These are phyloP conservation scores for Botrylloides violaceus DNA, from an alignment of 23 tunicate genomes.

Conservation along the genomic window DNA sequence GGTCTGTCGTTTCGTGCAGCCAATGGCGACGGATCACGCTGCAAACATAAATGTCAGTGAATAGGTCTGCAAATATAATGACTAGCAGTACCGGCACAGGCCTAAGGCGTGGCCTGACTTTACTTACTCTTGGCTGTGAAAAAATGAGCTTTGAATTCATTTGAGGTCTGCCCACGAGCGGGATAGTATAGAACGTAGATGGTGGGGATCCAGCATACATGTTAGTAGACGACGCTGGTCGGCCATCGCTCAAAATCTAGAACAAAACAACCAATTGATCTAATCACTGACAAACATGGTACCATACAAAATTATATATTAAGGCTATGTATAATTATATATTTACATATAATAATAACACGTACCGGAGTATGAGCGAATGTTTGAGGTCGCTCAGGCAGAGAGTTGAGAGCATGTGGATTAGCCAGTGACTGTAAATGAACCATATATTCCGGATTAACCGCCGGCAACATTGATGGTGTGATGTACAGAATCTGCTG, in stretches of 20 bases:
- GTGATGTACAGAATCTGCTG: neutral
- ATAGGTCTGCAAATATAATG: neutral
- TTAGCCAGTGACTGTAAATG: slow-evolving; percentile 9
- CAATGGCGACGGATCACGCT: slow-evolving; percentile 37
- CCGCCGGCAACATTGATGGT: slow-evolving; percentile 7
- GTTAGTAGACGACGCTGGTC: neutral
- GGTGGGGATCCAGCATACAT: slow-evolving; percentile 7
- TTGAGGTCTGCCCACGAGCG: slow-evolving; percentile 1
- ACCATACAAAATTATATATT: too few relatives aligned
- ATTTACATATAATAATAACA: too few relatives aligned
- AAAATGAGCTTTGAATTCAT: neutral
- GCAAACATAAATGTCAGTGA: neutral
- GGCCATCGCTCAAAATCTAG: neutral
- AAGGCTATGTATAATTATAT: too few relatives aligned
- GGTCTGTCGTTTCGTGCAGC: slow-evolving; percentile 15
- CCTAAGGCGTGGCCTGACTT: neutral
- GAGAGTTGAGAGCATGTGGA: slow-evolving; percentile 1
- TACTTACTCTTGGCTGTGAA: neutral
- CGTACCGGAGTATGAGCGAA: neutral
- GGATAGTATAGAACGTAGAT: slow-evolving; percentile 16
- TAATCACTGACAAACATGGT: too few relatives aligned
- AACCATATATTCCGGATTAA: slow-evolving; percentile 13
- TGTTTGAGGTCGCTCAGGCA: neutral
- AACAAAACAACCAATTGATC: too few relatives aligned
- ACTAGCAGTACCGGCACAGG: neutral